phyloP scores from a whole-genome alignment of 2,113 vertebrate genomes.

The Heloderma charlesbogerti region DNA sequence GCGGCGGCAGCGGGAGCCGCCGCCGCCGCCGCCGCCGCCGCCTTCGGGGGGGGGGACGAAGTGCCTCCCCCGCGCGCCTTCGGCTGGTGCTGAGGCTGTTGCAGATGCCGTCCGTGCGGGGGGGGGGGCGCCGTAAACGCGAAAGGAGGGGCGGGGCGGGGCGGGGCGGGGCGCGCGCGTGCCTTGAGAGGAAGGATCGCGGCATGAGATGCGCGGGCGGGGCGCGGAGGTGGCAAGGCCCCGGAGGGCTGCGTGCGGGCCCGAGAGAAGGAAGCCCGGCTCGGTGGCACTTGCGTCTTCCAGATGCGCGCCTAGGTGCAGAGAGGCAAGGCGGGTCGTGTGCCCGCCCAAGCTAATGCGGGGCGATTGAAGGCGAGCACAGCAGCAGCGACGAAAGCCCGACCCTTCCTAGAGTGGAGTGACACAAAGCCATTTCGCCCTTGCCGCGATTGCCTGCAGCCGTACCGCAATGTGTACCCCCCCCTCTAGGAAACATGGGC shows the following conservation, averaged over 20 bases:
- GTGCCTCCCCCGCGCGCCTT: neutral
- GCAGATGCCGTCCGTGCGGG: neutral
- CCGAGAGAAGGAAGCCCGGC: neutral
- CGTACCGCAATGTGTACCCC: neutral
- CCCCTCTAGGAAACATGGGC: neutral
- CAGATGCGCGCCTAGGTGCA: neutral
- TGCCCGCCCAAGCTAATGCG: no score
- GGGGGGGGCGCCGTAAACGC: neutral
- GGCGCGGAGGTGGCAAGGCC: neutral
- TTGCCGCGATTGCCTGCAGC: neutral
- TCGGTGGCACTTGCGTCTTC: no score
- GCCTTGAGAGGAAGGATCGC: no score
- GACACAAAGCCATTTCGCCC: conserved; percentile 23
- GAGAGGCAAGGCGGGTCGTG: neutral
- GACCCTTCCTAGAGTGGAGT: neutral
- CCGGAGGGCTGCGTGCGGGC: neutral
- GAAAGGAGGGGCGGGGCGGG: neutral
- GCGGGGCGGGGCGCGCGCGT: neutral
- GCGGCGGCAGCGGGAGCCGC: neutral
- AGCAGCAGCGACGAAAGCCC: no score
- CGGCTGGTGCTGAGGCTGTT: neutral
- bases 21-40: neutral
- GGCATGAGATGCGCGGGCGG: no score
- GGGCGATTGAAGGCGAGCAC: neutral
- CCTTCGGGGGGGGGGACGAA: neutral